These are phyloP conservation scores for Aphaenogaster floridana DNA, from an alignment of 1,140 invertebrate species.

Conservation along the genomic window DNA sequence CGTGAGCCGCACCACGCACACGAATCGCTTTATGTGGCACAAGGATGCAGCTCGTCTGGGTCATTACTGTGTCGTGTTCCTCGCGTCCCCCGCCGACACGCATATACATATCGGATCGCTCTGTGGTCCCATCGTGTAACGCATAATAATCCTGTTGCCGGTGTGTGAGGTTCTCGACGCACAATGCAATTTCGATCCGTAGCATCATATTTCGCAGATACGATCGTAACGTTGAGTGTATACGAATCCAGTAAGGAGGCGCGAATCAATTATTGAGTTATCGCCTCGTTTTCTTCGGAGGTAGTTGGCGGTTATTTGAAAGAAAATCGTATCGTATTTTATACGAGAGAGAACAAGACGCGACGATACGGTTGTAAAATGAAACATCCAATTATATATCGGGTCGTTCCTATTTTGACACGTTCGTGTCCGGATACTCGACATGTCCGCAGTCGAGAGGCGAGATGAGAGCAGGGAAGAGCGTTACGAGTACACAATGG, in stretches of 20 bases:
- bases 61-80: constrained; percentile 74
- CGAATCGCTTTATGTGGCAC: constrained; percentile 68
- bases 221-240: background rate
- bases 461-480: constrained; percentile 18
- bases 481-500: constrained; percentile 59
- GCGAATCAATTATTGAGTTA: background rate
- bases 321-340: background rate
- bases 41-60: constrained; percentile 77
- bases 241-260: background rate
- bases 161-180: background rate
- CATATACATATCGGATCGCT: constrained; percentile 44
- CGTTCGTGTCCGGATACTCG: background rate
- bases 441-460: background rate
- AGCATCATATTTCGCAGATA: background rate
- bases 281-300: background rate
- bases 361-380: background rate
- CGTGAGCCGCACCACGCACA: constrained; percentile 23
- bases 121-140: constrained; percentile 50
- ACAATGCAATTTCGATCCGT: constrained; percentile 42
- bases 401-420: constrained; percentile 27
- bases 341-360: background rate
- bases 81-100: constrained; percentile 7
- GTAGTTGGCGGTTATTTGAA: too few relatives aligned
- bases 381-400: background rate
- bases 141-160: constrained; percentile 58